A percentile compares a stretch with the other conserved stretches of the same genome.
Conservation (phyloP, 2,888 invertebrate genomes). For the Campopleginae sp. region DNA sequence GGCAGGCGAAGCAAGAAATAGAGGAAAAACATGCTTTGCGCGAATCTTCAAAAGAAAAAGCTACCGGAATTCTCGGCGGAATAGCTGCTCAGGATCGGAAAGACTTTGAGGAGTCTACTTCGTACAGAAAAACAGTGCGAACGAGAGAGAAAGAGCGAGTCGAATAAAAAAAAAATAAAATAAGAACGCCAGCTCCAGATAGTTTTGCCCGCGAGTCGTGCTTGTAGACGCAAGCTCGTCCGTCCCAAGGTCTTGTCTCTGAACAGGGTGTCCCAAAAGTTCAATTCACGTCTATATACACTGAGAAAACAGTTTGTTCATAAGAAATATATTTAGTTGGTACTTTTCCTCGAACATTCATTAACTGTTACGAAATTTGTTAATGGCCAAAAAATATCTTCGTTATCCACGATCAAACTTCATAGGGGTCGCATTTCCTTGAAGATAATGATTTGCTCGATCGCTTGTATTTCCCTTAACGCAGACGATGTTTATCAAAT, state of each 20-base stretch:
- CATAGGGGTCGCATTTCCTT: no score
- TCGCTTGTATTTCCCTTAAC: no score
- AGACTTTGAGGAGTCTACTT: conserved; percentile 46
- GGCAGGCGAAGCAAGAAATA: no score
- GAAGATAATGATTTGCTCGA: no score
- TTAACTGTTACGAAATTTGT: no score
- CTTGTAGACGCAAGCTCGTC: conserved; percentile 51
- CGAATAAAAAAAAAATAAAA: not conserved
- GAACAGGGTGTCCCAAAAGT: conserved; percentile 10
- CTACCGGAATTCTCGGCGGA: conserved; percentile 47
- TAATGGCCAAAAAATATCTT: no score
- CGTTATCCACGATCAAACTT: no score
- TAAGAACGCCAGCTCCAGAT: conserved; percentile 16
- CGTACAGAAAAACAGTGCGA: conserved; percentile 11
- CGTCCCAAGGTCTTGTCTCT: conserved; percentile 38
- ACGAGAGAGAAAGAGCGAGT: conserved; percentile 7
- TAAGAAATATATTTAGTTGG: no score
- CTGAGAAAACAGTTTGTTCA: no score
- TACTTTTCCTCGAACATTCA: no score
- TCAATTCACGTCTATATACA: not conserved
- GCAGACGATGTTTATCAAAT: no score
- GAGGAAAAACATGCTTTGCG: conserved; percentile 27
- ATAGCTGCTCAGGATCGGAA: conserved; percentile 56
- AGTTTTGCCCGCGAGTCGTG: conserved; percentile 53
- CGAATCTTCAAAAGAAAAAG: conserved; percentile 47